Evolutionary conservation across 1,140 invertebrate genomes (phyloP).

Genomic region (Hycleus phaleratus): DNA sequence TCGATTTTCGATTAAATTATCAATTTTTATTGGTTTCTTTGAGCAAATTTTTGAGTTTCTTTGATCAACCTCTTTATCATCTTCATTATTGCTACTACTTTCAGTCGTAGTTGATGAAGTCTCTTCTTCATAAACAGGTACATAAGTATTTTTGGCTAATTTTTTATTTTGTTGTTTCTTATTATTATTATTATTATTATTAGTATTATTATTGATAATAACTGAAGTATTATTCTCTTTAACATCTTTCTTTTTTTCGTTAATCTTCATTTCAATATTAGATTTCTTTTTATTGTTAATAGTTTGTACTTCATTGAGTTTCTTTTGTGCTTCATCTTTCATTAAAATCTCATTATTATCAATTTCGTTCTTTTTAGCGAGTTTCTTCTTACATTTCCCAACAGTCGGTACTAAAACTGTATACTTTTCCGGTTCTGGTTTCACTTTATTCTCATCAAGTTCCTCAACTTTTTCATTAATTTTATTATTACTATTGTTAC

Average conservation of each 20-base stretch:
- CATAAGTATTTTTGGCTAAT: slow-evolving; percentile 20
- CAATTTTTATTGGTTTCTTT: slow-evolving; percentile 1
- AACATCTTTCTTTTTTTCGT: slow-evolving; percentile 21
- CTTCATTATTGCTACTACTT: slow-evolving; percentile 32
- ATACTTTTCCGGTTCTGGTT: slow-evolving; percentile 26
- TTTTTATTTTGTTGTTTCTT: slow-evolving; percentile 15
- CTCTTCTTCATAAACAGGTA: slow-evolving; percentile 53
- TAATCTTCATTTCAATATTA: slow-evolving; percentile 19
- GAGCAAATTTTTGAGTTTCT: slow-evolving; percentile 17
- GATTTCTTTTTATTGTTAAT: slow-evolving; percentile 11
- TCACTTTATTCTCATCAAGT: slow-evolving; percentile 18
- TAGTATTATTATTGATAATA: slow-evolving; percentile 11
- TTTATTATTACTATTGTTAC: too few species aligned
- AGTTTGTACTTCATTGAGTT: slow-evolving; percentile 17
- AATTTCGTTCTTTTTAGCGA: slow-evolving; percentile 23
- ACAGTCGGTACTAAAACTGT: slow-evolving; percentile 32
- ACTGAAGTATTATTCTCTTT: slow-evolving; percentile 22
- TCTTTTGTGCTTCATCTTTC: slow-evolving; percentile 15
- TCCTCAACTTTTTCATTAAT: neutral
- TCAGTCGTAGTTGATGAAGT: slow-evolving; percentile 68
- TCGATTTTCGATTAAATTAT: neutral
- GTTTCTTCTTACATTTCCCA: slow-evolving; percentile 34
- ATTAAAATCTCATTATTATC: slow-evolving; percentile 11
- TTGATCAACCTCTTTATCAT: slow-evolving; percentile 34
- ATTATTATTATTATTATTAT: neutral